A percentile compares a stretch with the other conserved stretches of the same genome.
Conservation (phyloP, 2,113 vertebrate species). For the Lepisosteus oculatus region DNA sequence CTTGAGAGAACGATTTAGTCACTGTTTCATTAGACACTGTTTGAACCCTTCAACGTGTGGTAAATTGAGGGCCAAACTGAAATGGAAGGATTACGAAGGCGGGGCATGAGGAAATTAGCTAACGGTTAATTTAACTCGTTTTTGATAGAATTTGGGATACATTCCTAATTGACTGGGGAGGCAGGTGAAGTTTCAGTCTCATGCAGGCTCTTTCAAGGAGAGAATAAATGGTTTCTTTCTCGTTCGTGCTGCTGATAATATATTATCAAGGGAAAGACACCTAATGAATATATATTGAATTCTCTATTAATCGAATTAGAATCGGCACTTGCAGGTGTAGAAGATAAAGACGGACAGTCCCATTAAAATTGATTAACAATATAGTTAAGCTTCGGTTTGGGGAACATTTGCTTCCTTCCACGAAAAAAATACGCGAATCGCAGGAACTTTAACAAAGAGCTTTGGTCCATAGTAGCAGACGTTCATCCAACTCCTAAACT, state of each 20-base stretch:
- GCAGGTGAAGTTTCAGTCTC: slow-evolving; percentile 96
- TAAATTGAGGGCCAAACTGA: slow-evolving; percentile 90
- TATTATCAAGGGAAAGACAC: slow-evolving; percentile 86
- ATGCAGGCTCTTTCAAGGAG: slow-evolving; percentile 86
- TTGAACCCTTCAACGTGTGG: slow-evolving; percentile 97
- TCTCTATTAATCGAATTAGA: slow-evolving; percentile 93
- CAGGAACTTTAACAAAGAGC: too few relatives aligned
- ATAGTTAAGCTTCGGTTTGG: slow-evolving; percentile 57
- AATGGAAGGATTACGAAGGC: slow-evolving; percentile 90
- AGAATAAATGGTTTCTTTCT: slow-evolving; percentile 89
- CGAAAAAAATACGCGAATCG: too few relatives aligned
- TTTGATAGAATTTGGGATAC: slow-evolving; percentile 96
- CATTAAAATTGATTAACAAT: slow-evolving; percentile 75
- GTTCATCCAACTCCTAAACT: too few relatives aligned
- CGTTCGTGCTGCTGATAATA: slow-evolving; percentile 84
- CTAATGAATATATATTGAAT: slow-evolving; percentile 95
- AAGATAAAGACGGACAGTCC: slow-evolving; percentile 64
- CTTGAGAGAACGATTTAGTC: slow-evolving; percentile 82
- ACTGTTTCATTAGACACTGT: slow-evolving; percentile 97
- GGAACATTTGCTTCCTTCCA: slow-evolving; percentile 52
- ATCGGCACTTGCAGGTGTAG: slow-evolving; percentile 88
- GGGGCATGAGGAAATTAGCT: slow-evolving; percentile 91
- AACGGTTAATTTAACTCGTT: slow-evolving; percentile 99
- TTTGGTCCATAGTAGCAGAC: too few relatives aligned
- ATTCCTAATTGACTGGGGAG: slow-evolving; percentile 99